Evolutionary conservation across 2,113 vertebrate genomes (phyloP).

Genomic region (Ploceus nigricollis): DNA sequence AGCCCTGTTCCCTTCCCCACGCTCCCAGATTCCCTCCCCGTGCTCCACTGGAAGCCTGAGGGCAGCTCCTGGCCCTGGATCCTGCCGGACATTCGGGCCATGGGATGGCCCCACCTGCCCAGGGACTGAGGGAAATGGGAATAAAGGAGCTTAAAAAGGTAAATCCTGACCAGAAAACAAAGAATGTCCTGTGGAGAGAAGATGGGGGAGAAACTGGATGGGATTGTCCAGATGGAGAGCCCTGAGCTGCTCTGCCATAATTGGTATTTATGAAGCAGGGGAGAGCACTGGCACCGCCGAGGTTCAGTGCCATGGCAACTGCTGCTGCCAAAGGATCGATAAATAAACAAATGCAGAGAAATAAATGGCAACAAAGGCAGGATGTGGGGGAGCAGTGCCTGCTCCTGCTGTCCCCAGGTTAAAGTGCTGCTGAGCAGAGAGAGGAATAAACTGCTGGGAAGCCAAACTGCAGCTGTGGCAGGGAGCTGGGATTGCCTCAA

Average conservation of each 20-base stretch:
- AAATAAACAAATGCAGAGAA: accelerated
- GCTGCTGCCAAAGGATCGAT: neutral
- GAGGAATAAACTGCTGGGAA: accelerated
- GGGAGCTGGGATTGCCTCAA: neutral
- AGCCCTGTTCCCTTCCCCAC: accelerated
- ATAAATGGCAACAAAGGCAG: accelerated
- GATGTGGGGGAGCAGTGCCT: accelerated
- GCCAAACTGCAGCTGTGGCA: accelerated
- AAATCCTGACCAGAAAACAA: neutral
- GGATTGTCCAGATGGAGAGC: neutral
- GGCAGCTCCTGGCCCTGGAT: neutral
- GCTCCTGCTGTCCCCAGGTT: neutral
- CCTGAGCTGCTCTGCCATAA: neutral
- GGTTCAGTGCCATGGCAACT: neutral
- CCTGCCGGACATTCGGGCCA: accelerated
- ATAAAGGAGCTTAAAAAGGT: neutral
- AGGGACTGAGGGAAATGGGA: accelerated
- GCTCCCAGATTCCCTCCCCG: neutral
- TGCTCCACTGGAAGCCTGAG: accelerated
- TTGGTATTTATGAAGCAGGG: neutral
- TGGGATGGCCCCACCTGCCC: accelerated
- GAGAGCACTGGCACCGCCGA: accelerated
- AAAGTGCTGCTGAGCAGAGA: neutral
- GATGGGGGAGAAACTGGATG: neutral
- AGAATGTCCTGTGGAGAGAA: accelerated